A percentile compares a stretch with the other conserved stretches of the same genome.
phyloP scores from a whole-genome alignment of 64 coral and sea anemone genomes.

The Pocillopora verrucosa region DNA sequence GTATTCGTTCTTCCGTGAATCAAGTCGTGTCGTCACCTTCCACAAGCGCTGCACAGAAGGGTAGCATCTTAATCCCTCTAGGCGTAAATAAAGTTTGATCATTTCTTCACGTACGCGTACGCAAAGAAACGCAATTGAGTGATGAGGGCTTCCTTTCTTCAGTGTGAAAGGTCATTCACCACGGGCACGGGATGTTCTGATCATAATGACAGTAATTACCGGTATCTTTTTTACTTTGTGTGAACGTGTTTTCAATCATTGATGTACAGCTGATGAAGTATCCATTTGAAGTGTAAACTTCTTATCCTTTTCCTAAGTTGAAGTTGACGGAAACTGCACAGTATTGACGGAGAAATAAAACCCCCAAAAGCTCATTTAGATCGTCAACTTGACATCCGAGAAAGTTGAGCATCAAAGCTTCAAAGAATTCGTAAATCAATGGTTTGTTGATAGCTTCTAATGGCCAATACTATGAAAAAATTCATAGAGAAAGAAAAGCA shows the following conservation, averaged over 20 bases:
- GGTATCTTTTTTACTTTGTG: not conserved
- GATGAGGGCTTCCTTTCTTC: not conserved
- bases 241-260: not conserved
- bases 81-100: conserved; percentile 7
- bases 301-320: not conserved
- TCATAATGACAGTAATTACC: conserved; percentile 22
- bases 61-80: not conserved
- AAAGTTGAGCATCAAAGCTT: not conserved
- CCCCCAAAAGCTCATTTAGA: not conserved
- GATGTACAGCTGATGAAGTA: not conserved
- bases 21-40: too few species aligned
- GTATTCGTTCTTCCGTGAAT: too few species aligned
- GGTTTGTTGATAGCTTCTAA: not conserved
- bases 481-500: not conserved
- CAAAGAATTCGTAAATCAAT: not conserved
- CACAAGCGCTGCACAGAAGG: not conserved
- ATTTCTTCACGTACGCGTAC: conserved; percentile 26
- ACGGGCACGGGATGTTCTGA: not conserved
- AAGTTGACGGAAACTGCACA: not conserved
- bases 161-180: not conserved
- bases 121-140: not conserved
- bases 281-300: not conserved
- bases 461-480: not conserved
- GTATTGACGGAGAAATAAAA: not conserved
- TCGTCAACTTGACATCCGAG: not conserved